Evolutionary conservation across 2,113 vertebrate species (phyloP).

Genomic region (Bagarius yarrelli): DNA sequence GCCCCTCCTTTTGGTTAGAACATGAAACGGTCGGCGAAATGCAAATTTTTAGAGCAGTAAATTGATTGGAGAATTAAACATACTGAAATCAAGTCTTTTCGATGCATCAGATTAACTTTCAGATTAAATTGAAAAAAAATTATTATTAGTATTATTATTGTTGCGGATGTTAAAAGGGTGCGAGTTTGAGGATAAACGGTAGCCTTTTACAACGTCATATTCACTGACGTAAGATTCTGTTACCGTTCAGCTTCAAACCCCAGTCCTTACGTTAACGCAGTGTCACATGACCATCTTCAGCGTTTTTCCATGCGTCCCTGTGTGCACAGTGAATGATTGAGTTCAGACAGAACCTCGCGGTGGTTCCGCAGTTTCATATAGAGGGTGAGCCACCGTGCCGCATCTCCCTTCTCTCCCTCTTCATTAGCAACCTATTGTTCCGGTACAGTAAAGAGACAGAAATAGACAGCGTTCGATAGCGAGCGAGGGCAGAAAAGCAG

Average conservation of each 20-base stretch:
- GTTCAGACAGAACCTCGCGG: neutral
- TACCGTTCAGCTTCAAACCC: neutral
- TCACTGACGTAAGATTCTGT: too few species aligned
- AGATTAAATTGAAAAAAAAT: too few species aligned
- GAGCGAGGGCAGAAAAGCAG: slow-evolving; percentile 9
- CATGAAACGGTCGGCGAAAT: too few species aligned
- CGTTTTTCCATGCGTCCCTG: neutral
- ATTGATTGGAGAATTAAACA: too few species aligned
- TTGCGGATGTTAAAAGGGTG: too few species aligned
- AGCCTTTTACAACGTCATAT: too few species aligned
- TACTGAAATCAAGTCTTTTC: too few species aligned
- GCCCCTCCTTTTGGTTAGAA: too few species aligned
- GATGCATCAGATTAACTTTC: too few species aligned
- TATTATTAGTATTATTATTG: too few species aligned
- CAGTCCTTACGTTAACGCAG: neutral
- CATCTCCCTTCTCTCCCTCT: neutral
- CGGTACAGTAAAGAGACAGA: slow-evolving; percentile 27
- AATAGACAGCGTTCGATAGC: slow-evolving; percentile 21
- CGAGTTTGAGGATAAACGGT: too few species aligned
- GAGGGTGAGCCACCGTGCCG: neutral
- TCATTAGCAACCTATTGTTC: slow-evolving; percentile 43
- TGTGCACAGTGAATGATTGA: neutral
- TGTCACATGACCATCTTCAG: neutral
- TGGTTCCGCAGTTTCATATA: neutral
- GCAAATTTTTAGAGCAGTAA: too few species aligned